Evolutionary conservation across 2,797 vertebrate genomes (phyloP).

Genomic region (Cichlasoma orientale): DNA sequence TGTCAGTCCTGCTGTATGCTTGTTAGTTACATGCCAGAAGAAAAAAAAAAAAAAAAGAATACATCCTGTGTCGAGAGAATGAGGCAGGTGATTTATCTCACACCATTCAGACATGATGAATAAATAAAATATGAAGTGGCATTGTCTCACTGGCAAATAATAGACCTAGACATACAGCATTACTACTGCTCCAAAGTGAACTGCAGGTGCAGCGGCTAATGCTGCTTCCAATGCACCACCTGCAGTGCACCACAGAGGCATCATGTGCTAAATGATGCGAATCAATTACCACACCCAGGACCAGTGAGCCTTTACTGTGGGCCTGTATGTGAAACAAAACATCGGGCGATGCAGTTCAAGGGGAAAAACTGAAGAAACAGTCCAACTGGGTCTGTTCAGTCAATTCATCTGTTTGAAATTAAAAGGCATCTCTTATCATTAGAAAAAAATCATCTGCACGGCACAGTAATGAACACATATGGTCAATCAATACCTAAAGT

Average conservation of each 20-base stretch:
- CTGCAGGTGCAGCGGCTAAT: slow-evolving; percentile 51
- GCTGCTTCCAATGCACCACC: slow-evolving; percentile 53
- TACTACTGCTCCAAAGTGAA: slow-evolving; percentile 18
- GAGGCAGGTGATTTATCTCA: slow-evolving; percentile 19
- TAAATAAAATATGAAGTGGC: slow-evolving; percentile 19
- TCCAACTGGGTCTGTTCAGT: background rate
- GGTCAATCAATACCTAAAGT: background rate
- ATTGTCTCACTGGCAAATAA: background rate
- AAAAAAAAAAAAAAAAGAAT: background rate
- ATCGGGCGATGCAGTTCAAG: background rate
- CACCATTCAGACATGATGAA: background rate
- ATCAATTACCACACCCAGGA: slow-evolving; percentile 19
- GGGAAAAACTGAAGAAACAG: background rate
- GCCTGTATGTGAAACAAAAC: background rate
- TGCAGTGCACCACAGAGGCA: slow-evolving; percentile 43
- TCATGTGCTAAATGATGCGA: slow-evolving; percentile 45
- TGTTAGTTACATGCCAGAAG: slow-evolving; percentile 13
- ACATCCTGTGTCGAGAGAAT: background rate
- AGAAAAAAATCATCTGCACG: accelerated
- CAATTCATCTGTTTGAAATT: background rate
- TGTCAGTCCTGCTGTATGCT: slow-evolving; percentile 17
- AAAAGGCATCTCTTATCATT: background rate
- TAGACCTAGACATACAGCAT: background rate
- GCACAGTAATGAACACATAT: background rate
- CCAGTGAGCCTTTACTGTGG: slow-evolving; percentile 3